Base-by-base conservation (phyloP, 2,113 vertebrate genomes). In the Theropithecus gelada region DNA sequence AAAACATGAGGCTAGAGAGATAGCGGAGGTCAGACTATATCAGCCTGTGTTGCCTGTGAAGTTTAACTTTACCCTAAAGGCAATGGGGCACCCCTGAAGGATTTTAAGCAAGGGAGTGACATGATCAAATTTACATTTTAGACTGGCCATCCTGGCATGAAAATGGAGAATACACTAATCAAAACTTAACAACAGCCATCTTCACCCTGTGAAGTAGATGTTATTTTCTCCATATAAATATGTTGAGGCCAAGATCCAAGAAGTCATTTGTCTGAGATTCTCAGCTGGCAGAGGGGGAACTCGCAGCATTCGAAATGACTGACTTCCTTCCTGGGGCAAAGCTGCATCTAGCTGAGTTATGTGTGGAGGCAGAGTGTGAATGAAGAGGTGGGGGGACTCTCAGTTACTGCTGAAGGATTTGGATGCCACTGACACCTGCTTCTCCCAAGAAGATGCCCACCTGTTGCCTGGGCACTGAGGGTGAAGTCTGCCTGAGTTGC, bases 251-350 rank as follows among this genome's bases (percentile, higher is more conserved):
- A 84, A 72, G 75, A 87, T 13, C 6, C 78, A 93, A 48, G 78
- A 70, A 64, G 45, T 64, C 30, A 30, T 40, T 25, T 73, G 11
- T 76, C 35, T 30, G 16, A 57, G 61, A 2, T 30, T 14, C 0
- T 18, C 27, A 3, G 45, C 9, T 64, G 32, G n/a, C 50, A 1
- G 43, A 7, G 3, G 23, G 17, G 12, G 2, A 20, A 5, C 17
- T 55, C 35, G 5, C 18, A 30, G 27, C 1, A 5, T 52, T 38
- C 20, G 25, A 25, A 32, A 64, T 32, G 35, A 59, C 30, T 0
- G 1, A 17, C 4, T 20, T 13, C 22, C 64, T 50, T 90, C n/a
- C 57, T 32, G 0, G 8, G 23, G 38, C 20, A 22, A 70, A 32
- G 57, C 50, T 59, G 22, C 5, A 1, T 80, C 45, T 43, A 7